These are phyloP conservation scores for Lymantria monacha DNA, from an alignment of 2,888 invertebrate species.

Conservation along the genomic window DNA sequence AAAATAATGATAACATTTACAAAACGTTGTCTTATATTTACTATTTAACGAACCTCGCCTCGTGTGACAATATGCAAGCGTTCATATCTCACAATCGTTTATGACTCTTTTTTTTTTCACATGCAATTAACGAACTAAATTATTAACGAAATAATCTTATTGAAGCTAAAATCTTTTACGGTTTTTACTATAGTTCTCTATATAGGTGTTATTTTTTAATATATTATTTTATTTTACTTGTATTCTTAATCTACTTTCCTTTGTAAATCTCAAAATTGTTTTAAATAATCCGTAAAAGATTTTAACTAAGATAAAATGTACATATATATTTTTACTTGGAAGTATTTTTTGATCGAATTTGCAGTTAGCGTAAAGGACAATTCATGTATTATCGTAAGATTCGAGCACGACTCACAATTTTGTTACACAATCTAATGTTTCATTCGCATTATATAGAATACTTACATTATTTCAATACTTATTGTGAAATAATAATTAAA, in stretches of 20 bases:
- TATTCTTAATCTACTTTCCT: background rate
- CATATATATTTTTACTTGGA: background rate
- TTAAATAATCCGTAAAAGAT: constrained; percentile 7
- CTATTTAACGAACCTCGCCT: constrained; percentile 48
- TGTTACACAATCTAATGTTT: constrained; percentile 11
- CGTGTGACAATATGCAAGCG: constrained; percentile 20
- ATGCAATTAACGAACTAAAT: constrained; percentile 1
- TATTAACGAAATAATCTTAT: background rate
- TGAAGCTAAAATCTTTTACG: constrained; percentile 1
- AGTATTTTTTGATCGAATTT: constrained; percentile 5
- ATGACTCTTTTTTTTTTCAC: constrained; percentile 2
- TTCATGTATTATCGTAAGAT: background rate
- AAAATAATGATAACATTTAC: constrained; percentile 75
- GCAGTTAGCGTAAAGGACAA: too few species aligned
- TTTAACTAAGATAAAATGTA: background rate
- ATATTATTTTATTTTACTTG: background rate
- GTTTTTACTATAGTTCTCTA: background rate
- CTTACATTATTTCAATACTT: background rate
- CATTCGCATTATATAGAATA: constrained; percentile 11
- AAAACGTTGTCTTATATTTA: constrained; percentile 52
- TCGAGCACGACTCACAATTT: constrained; percentile 1
- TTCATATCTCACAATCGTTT: constrained; percentile 7
- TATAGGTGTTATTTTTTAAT: too few species aligned
- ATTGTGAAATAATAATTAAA: background rate
- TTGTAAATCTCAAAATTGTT: constrained; percentile 1